Conservation (phyloP, 2,797 vertebrate genomes). For the Dromococcyx pavoninus region DNA sequence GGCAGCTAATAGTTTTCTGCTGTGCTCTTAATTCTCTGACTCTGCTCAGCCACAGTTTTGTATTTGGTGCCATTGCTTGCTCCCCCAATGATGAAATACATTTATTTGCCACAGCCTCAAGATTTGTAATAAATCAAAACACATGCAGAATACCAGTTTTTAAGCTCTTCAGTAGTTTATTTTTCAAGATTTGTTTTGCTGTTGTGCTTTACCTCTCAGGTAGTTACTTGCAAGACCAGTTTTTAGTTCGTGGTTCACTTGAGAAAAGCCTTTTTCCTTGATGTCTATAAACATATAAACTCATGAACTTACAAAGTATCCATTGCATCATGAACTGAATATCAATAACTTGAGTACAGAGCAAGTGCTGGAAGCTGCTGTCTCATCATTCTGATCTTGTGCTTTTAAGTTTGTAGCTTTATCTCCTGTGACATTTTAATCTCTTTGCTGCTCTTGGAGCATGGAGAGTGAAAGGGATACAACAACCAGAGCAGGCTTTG, state of each 20-base stretch:
- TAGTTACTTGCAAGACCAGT: not conserved
- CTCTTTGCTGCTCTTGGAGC: not conserved
- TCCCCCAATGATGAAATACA: not conserved
- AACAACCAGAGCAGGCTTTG: not conserved
- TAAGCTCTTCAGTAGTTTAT: not conserved
- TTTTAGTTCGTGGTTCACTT: not conserved
- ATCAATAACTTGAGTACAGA: not conserved
- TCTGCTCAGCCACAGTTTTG: not conserved
- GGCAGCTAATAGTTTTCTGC: not conserved
- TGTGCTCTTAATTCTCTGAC: not conserved
- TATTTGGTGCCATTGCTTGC: not conserved
- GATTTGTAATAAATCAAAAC: not conserved
- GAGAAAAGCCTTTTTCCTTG: not conserved
- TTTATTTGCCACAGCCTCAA: not conserved
- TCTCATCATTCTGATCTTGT: accelerated
- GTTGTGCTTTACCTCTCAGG: not conserved
- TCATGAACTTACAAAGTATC: not conserved
- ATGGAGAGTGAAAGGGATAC: not conserved
- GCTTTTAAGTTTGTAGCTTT: not conserved
- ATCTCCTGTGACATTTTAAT: not conserved
- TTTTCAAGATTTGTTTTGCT: not conserved
- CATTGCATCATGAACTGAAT: not conserved
- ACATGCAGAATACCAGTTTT: not conserved
- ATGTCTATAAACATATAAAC: accelerated
- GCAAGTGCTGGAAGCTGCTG: not conserved